Percentiles rank a stretch among this genome's conserved stretches.
Conservation (phyloP, 2,113 vertebrate genomes). For the Gobius niger region DNA sequence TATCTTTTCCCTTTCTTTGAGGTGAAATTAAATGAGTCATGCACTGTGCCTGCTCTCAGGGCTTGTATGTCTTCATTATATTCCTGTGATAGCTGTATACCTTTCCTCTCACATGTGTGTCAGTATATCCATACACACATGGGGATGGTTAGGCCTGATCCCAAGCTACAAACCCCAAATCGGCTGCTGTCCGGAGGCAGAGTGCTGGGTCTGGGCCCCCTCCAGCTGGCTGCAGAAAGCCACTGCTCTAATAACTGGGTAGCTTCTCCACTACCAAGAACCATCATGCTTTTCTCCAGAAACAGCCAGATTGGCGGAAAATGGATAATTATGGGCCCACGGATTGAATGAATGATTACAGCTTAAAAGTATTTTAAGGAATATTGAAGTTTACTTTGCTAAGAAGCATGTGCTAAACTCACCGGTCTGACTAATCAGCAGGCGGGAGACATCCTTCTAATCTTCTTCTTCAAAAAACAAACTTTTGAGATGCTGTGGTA, state of each 20-base stretch:
- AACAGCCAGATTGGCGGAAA: constrained; percentile 73
- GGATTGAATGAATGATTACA: constrained; percentile 73
- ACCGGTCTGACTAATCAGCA: constrained; percentile 41
- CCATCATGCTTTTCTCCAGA: constrained; percentile 55
- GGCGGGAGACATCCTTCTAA: constrained; percentile 12
- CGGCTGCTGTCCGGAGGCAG: constrained; percentile 46
- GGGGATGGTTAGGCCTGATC: constrained; percentile 35
- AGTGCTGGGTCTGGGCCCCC: constrained; percentile 61
- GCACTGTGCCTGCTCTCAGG: background rate
- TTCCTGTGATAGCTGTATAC: constrained; percentile 23
- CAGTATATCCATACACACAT: constrained; percentile 26
- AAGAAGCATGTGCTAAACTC: constrained; percentile 48
- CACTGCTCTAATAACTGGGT: constrained; percentile 74
- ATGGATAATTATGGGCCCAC: constrained; percentile 75
- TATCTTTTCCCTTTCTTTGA: constrained; percentile 17
- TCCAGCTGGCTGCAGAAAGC: constrained; percentile 70
- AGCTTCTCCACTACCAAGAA: constrained; percentile 71
- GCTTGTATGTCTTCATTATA: constrained; percentile 5
- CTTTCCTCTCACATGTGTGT: constrained; percentile 11
- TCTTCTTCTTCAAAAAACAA: constrained; percentile 15
- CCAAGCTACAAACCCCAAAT: constrained; percentile 24
- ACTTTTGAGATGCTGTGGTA: background rate
- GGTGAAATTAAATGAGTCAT: constrained; percentile 13
- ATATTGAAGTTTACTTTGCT: constrained; percentile 66
- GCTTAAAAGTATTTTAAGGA: constrained; percentile 62